Evolutionary conservation across 2,113 vertebrate genomes (phyloP), one percentile per base, ranked within the genome.

Genomic region (Cinclus mexicanus): DNA sequence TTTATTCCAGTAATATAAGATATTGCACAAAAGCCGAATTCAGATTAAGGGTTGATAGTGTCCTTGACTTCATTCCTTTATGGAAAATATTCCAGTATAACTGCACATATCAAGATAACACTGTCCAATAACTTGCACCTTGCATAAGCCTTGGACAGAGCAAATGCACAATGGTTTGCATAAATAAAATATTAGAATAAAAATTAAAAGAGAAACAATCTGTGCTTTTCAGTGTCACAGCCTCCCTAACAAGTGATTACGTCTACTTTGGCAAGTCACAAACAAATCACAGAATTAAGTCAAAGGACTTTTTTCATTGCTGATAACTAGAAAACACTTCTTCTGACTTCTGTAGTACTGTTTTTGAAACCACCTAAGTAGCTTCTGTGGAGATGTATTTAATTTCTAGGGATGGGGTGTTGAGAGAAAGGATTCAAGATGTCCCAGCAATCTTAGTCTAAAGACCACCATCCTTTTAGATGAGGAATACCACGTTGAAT

Each of bases 1-100:
- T 92, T 92, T 92, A 75, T 88, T 96, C 65, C 71, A 91, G 69
- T 93, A 89, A 91, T 95, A 70, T 68, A 96, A 94, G 68, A 87
- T 86, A 70, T 2, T 84, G 90, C 60, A 81, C 47, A 68, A 87
- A 90, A 94, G 72, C 53, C 87, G 91, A 92, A 89, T 90, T 89
- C 69, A 84, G 49, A 90, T 90, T 91, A 92, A 85, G 44, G 13
- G 15, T 55, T 89, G 83, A 68, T 47, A 50, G 37, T 81, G 26
- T 60, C 64, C 92, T 92, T 86, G 37, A 61, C 44, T 78, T 70
- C 19, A 63, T 82, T 93, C 35, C 28, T 75, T 72, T 67, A 56
- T 8, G 18, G 70, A 84, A 87, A 92, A 77, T 76, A 81, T 31
- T 88, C 81, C 47, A 50, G 42, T 85, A 37, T 76, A 57, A 69